A percentile compares a stretch with the other conserved stretches of the same genome.
Evolutionary conservation across 2,888 invertebrate genomes (phyloP).

Genomic region (Lasioglossum figueresi): DNA sequence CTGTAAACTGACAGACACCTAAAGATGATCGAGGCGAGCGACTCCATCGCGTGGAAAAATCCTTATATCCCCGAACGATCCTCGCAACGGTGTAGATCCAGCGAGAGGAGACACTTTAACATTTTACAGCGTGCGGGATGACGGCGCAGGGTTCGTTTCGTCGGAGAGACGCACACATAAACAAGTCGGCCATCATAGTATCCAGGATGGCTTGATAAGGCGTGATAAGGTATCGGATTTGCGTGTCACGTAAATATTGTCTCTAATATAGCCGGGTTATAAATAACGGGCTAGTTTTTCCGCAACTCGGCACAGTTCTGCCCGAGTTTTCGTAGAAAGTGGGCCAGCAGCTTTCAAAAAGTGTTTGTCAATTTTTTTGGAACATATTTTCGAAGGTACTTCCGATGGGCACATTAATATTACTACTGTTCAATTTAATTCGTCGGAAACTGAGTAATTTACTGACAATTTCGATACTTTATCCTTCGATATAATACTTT

Average conservation of each 20-base stretch:
- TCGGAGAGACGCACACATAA: background rate
- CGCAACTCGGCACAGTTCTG: background rate
- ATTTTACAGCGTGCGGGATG: conserved; percentile 22
- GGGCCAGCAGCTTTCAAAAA: background rate
- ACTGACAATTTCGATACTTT: too few species aligned
- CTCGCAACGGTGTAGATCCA: conserved; percentile 16
- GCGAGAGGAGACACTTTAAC: conserved; percentile 8
- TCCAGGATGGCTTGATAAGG: conserved; percentile 55
- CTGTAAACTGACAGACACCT: background rate
- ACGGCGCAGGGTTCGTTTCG: background rate
- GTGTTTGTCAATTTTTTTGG: too few species aligned
- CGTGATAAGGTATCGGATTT: conserved; percentile 66
- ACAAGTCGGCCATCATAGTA: conserved; percentile 17
- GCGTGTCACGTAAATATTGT: conserved; percentile 69
- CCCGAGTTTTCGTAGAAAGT: conserved; percentile 35
- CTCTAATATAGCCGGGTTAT: conserved; percentile 66
- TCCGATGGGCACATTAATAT: too few species aligned
- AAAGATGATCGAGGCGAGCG: background rate
- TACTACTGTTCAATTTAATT: too few species aligned
- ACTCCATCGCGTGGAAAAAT: background rate
- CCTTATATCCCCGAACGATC: conserved; percentile 16
- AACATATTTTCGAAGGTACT: too few species aligned
- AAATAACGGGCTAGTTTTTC: conserved; percentile 65
- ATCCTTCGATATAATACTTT: too few species aligned
- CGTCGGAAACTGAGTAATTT: too few species aligned